Evolutionary conservation across 1,140 invertebrate genomes (phyloP).

Genomic region (Brachionus manjavacas): DNA sequence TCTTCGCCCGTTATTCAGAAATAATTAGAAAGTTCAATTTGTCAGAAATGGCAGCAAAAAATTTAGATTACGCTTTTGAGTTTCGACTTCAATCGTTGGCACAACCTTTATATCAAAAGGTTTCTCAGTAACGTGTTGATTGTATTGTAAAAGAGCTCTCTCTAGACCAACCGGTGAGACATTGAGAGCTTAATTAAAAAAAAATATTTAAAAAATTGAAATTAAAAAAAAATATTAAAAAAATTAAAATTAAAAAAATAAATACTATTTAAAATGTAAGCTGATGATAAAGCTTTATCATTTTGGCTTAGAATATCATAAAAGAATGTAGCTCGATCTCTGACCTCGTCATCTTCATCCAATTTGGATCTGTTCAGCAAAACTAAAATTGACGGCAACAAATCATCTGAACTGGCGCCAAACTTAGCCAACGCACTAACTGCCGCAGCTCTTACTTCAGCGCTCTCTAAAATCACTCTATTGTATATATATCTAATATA

Average conservation of each 20-base stretch:
- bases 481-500: constrained; percentile 99
- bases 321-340: constrained; percentile 93
- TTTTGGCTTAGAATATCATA: constrained; percentile 68
- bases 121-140: constrained; percentile 66
- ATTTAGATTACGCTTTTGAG: constrained; percentile 51
- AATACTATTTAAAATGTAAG: constrained; percentile 73
- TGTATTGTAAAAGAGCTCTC: constrained; percentile 75
- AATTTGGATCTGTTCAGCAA: constrained; percentile 64
- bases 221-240: constrained; percentile 46
- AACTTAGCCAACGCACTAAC: constrained; percentile 95
- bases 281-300: constrained; percentile 67
- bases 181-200: constrained; percentile 56
- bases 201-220: constrained; percentile 46
- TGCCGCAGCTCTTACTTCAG: constrained; percentile 86
- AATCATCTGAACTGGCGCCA: constrained; percentile 83
- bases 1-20: no score
- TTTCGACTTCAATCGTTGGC: constrained; percentile 66
- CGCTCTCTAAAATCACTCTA: constrained; percentile 90
- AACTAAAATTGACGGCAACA: constrained; percentile 77
- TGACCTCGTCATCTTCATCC: constrained; percentile 95
- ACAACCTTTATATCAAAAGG: constrained; percentile 85
- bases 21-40: no score
- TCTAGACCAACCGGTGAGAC: constrained; percentile 80
- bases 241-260: neutral
- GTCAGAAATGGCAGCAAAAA: neutral